Evolutionary conservation across 2,888 invertebrate species (phyloP).

Genomic region (Bruchidius siliquastri): DNA sequence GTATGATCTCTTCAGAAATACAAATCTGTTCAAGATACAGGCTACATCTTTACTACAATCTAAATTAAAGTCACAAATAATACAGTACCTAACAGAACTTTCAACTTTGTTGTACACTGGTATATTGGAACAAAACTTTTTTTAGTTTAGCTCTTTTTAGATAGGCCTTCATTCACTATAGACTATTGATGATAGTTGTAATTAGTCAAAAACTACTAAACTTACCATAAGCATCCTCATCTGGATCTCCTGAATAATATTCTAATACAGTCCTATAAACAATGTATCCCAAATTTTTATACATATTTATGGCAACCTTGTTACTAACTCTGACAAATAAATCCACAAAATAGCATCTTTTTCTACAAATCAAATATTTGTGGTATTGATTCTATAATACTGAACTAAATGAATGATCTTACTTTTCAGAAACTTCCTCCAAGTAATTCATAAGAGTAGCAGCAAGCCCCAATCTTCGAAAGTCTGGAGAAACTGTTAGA

Average conservation of each 20-base stretch:
- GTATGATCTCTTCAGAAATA: too few relatives aligned
- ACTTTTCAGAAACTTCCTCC: constrained; percentile 96
- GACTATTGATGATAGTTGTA: too few relatives aligned
- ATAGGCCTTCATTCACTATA: too few relatives aligned
- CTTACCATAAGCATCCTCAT: constrained; percentile 97
- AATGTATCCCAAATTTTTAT: constrained; percentile 90
- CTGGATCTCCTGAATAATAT: constrained; percentile 96
- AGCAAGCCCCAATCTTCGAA: constrained; percentile 86
- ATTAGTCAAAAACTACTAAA: background rate
- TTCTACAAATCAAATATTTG: constrained; percentile 57
- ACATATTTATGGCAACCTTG: constrained; percentile 96
- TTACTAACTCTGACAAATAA: constrained; percentile 97
- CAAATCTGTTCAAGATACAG: too few relatives aligned
- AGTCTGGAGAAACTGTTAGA: constrained; percentile 92
- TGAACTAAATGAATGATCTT: constrained; percentile 27
- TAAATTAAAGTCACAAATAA: too few relatives aligned
- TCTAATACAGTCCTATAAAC: constrained; percentile 94
- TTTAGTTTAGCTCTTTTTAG: too few relatives aligned
- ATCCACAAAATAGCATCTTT: constrained; percentile 95
- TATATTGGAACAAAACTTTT: too few relatives aligned
- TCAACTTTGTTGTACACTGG: too few relatives aligned
- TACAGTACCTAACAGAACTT: too few relatives aligned
- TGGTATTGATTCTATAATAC: background rate
- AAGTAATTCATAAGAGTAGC: constrained; percentile 89
- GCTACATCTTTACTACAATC: background rate